phyloP scores from a whole-genome alignment of 2,888 invertebrate genomes.

The Brachylomia viminalis region DNA sequence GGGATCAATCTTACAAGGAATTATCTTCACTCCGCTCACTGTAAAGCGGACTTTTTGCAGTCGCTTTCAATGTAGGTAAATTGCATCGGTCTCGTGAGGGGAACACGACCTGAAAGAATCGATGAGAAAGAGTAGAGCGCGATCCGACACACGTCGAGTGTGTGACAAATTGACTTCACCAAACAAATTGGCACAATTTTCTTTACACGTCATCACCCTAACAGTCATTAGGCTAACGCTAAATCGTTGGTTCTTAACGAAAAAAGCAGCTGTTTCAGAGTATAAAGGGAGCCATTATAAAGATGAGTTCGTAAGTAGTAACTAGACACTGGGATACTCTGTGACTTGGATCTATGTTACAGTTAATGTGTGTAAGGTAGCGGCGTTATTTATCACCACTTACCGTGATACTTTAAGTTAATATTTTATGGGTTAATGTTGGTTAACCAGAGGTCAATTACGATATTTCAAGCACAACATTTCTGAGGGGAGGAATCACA shows the following conservation, averaged over 20 bases:
- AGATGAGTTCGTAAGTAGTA: slow-evolving; percentile 59
- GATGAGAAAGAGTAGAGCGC: slow-evolving; percentile 60
- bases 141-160: slow-evolving; percentile 50
- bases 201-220: slow-evolving; percentile 69
- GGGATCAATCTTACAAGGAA: slow-evolving; percentile 40
- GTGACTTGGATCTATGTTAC: slow-evolving; percentile 50
- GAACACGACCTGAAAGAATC: slow-evolving; percentile 69
- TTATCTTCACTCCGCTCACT: slow-evolving; percentile 40
- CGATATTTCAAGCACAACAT: slow-evolving; percentile 38
- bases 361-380: slow-evolving; percentile 52
- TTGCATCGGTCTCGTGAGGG: slow-evolving; percentile 77
- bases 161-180: slow-evolving; percentile 63
- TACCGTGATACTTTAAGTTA: slow-evolving; percentile 41
- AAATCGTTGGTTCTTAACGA: slow-evolving; percentile 61
- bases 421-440: slow-evolving; percentile 44
- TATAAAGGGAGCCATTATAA: slow-evolving; percentile 61
- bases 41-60: slow-evolving; percentile 68
- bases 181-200: slow-evolving; percentile 69
- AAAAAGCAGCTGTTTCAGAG: slow-evolving; percentile 56
- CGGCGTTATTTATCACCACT: slow-evolving; percentile 48
- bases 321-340: slow-evolving; percentile 57
- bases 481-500: slow-evolving; percentile 49
- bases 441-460: slow-evolving; percentile 45
- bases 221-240: slow-evolving; percentile 67
- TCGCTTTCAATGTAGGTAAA: slow-evolving; percentile 80